Base-by-base conservation (phyloP, 2,888 invertebrate species). In the Laothoe populi region DNA sequence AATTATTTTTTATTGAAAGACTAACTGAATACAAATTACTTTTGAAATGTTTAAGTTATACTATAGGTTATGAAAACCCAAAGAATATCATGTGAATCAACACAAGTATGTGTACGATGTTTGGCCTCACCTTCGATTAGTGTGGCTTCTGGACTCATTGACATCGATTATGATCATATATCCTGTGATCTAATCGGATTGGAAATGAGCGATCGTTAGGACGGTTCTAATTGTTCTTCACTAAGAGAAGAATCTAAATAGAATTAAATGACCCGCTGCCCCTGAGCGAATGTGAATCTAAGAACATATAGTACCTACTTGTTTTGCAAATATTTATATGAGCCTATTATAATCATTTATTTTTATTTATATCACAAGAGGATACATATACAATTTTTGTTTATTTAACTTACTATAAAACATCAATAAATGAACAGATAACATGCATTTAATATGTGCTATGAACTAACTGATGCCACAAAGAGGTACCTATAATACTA, bases 201-300 rank as follows among this genome's bases (percentile, higher is more conserved):
- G 53, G 19, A 35, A 53, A 35, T 53, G 53, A 31, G 53, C 53
- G 35, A 53, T 19, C 35, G 53, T 35, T 19, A 31, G 49, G 49
- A 35, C 53, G 35, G 19, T 10, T 53, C 35, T 53, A 21, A 53
- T 4, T 35, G 31, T 53, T 53, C 35, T 53, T 53, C 53, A 53
- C 35, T 53, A 11, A 19, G 19, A 35, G 31, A 53, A 53, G 31
- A 53, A 53, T 53, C 31, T 10, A 31, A 16, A 19, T 31, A 53
- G 53, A 35, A 16, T 19, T 8, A 21, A 23, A 53, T 53, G 35
- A 35, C 53, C 53, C 53, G 53, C 53, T 53, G 53, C 53, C 53
- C 53, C 53, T 53, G 19, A 35, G 19, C 19, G 31, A 21, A 10
- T 19, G 35, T 35, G 31, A 11, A 11, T 46, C 23, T 23, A 19